Base-by-base conservation (phyloP, 2,888 invertebrate genomes). In the Cataglyphis livida region DNA sequence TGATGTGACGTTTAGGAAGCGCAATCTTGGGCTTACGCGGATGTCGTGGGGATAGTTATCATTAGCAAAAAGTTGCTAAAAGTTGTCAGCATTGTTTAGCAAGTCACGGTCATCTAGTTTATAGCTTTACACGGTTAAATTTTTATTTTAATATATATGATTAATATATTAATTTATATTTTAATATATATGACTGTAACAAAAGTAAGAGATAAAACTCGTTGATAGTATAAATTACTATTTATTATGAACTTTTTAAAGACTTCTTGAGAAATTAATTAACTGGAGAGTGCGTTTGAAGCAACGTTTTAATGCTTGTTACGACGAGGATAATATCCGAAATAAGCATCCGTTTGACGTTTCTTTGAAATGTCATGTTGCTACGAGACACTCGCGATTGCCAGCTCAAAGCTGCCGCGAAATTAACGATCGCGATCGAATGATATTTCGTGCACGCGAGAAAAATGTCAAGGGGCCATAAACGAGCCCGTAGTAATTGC, bases 401-500 rank as follows among this genome's bases (percentile, higher is more conserved):
- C 41, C 59, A 10, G 74, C 9, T 82, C 73, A 84, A 78, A 74
- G 71, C 64, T 32, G 32, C 51, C 70, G 57, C 68, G 73, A 66
- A 82, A 88, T 88, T 84, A 44, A 68, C 48, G 83, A 73, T 44
- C 35, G 70, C 54, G 71, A 71, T 70, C 74, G 57, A 70, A 54
- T 79, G 84, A 86, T 81, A 81, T 88, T 87, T 84, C 57, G 81
- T 54, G 73, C 64, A 38, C 21, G 2, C 21, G 57, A 15, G 68
- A 32, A 84, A 66, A 64, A 62, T 57, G 18, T 57, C 35, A 25
- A 25, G 25, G 61, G 38, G 38, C 28, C 41, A 21, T 78, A 73
- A 79, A 79, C 57, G 41, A 25, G 35, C 25, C n/a, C 25, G 21
- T 32, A n/a, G 76, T 88, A 88, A 88, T 87, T 82, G 85, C 82